A percentile compares a stretch with the other conserved stretches of the same genome.
Evolutionary conservation across 2,113 vertebrate genomes (phyloP).

Genomic region (Brachirus orientalis): DNA sequence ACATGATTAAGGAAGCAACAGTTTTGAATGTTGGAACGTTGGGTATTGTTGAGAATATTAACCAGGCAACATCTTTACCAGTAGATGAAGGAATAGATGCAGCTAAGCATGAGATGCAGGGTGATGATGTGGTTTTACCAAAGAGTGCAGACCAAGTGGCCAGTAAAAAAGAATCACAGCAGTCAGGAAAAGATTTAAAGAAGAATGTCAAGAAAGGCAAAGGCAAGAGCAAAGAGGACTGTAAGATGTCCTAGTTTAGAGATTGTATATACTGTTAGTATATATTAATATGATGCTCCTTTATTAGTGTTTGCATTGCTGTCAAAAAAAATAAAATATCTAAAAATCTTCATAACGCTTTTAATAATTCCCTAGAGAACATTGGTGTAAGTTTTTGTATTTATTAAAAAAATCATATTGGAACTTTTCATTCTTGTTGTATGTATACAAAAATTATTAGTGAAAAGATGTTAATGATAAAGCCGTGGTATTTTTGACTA

Average conservation of each 20-base stretch:
- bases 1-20: background rate
- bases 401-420: background rate
- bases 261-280: too few relatives aligned
- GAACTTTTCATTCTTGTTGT: background rate
- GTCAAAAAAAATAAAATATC: constrained; percentile 4
- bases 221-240: constrained; percentile 89
- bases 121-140: constrained; percentile 1
- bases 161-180: constrained; percentile 55
- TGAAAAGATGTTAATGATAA: background rate
- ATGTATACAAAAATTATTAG: background rate
- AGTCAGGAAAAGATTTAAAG: constrained; percentile 56
- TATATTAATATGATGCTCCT: background rate
- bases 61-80: background rate
- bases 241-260: constrained; percentile 82
- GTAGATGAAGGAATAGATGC: constrained; percentile 49
- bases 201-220: constrained; percentile 79
- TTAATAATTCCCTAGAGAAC: background rate
- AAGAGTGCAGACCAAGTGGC: constrained; percentile 18
- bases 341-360: too few relatives aligned
- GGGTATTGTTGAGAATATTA: constrained; percentile 12
- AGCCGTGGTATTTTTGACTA: background rate
- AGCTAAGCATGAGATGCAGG: constrained; percentile 6
- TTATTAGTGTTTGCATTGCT: constrained; percentile 1
- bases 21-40: background rate
- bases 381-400: constrained; percentile 20